These are phyloP conservation scores for Hirudinaria manillensis DNA, from an alignment of 2,888 invertebrate species.

Conservation along the genomic window DNA sequence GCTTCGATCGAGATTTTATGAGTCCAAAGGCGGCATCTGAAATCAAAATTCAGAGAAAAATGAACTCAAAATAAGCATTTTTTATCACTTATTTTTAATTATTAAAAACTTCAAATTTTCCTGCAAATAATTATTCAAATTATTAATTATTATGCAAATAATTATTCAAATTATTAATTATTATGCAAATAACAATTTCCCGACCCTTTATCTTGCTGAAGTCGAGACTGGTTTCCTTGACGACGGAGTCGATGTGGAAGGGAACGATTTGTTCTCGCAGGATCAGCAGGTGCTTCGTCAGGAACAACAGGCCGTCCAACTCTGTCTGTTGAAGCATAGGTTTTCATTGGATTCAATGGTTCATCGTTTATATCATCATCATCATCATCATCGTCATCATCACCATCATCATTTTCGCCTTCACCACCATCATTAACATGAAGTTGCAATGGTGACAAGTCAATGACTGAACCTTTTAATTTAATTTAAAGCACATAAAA, in stretches of 20 bases:
- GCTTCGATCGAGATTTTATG: slow-evolving; percentile 67
- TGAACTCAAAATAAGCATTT: not conserved
- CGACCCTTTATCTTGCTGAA: slow-evolving; percentile 81
- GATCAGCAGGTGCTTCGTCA: slow-evolving; percentile 93
- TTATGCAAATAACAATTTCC: not conserved
- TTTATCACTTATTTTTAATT: not conserved
- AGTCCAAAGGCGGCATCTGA: slow-evolving; percentile 58
- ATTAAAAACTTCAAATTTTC: not conserved
- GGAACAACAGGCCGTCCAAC: slow-evolving; percentile 91
- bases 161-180: not conserved
- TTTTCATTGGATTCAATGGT: not conserved
- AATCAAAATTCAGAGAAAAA: not conserved
- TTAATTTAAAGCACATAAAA: too few species aligned
- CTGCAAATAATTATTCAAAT: not conserved
- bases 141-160: not conserved
- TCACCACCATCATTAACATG: not conserved
- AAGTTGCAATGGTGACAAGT: not conserved
- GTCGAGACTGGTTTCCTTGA: slow-evolving; percentile 86
- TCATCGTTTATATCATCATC: not conserved
- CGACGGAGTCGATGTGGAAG: slow-evolving; percentile 73
- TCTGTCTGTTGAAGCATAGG: slow-evolving; percentile 28
- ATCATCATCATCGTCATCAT: not conserved
- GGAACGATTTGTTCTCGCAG: slow-evolving; percentile 95
- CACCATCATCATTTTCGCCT: not conserved
- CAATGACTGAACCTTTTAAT: too few species aligned